Evolutionary conservation across 2,888 invertebrate species (phyloP).

Genomic region (Gonocerus acuteangulatus): DNA sequence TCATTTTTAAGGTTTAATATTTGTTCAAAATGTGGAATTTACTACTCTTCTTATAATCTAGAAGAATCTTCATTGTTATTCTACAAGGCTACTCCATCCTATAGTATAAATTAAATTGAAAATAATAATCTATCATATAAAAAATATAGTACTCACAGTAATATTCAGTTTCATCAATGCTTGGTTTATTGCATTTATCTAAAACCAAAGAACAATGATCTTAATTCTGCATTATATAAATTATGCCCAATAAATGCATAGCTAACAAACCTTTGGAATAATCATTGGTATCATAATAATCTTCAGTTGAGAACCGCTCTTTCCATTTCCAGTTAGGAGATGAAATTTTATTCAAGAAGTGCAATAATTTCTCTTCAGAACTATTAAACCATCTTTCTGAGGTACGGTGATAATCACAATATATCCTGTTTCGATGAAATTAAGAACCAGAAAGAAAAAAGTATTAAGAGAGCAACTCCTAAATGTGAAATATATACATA

Average conservation of each 20-base stretch:
- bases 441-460: slow-evolving; percentile 23
- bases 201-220: slow-evolving; percentile 37
- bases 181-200: slow-evolving; percentile 60
- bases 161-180: slow-evolving; percentile 60
- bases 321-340: slow-evolving; percentile 54
- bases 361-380: slow-evolving; percentile 62
- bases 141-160: slow-evolving; percentile 54
- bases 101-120: no score
- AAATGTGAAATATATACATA: neutral
- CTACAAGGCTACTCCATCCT: no score
- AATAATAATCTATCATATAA: no score
- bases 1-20: neutral
- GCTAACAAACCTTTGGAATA: neutral
- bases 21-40: neutral
- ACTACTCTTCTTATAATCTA: no score
- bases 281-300: neutral
- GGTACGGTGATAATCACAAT: slow-evolving; percentile 77
- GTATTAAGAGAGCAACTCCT: neutral
- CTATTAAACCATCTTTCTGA: slow-evolving; percentile 65
- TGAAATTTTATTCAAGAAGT: slow-evolving; percentile 63
- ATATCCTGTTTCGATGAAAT: slow-evolving; percentile 72
- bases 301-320: slow-evolving; percentile 48
- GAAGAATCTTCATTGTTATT: neutral
- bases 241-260: neutral
- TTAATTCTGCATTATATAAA: slow-evolving; percentile 6